A percentile compares a stretch with the other conserved stretches of the same genome.
These are phyloP conservation scores for Diplodus puntazzo DNA, from an alignment of 2,797 vertebrate genomes.

Conservation along the genomic window DNA sequence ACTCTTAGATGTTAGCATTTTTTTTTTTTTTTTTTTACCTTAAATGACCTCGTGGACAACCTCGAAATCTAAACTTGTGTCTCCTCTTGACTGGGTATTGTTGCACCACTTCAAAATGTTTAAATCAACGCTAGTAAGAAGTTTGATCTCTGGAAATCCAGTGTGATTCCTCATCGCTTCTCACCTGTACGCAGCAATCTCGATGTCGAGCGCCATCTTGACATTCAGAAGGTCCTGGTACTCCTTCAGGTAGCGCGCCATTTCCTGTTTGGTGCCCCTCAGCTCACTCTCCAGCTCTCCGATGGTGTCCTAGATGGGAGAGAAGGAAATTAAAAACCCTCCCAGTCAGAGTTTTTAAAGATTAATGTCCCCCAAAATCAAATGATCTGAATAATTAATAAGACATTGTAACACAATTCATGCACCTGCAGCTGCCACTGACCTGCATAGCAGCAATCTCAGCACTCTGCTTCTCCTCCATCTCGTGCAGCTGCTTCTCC, in stretches of 20 bases:
- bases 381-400: neutral
- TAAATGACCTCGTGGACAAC: neutral
- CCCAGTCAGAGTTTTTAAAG: neutral
- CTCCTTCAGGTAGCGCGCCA: constrained; percentile 95
- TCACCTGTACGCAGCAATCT: constrained; percentile 98
- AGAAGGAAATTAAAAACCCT: neutral
- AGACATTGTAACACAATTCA: neutral
- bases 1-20: no score
- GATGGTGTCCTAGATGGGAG: constrained; percentile 89
- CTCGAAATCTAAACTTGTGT: neutral
- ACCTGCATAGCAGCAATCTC: constrained; percentile 94
- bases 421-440: constrained; percentile 21
- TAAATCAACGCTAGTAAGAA: neutral
- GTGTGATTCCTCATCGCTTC: neutral
- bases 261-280: constrained; percentile 94
- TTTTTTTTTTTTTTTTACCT: neutral
- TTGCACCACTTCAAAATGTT: neutral
- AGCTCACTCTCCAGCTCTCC: constrained; percentile 93
- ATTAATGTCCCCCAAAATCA: neutral
- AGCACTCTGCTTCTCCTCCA: constrained; percentile 94
- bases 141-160: neutral
- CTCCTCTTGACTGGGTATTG: neutral
- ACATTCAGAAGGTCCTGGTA: constrained; percentile 97
- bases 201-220: constrained; percentile 98
- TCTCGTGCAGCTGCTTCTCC: constrained; percentile 94